Evolutionary conservation across 1,140 invertebrate species (phyloP).

Genomic region (Heliothis virescens): DNA sequence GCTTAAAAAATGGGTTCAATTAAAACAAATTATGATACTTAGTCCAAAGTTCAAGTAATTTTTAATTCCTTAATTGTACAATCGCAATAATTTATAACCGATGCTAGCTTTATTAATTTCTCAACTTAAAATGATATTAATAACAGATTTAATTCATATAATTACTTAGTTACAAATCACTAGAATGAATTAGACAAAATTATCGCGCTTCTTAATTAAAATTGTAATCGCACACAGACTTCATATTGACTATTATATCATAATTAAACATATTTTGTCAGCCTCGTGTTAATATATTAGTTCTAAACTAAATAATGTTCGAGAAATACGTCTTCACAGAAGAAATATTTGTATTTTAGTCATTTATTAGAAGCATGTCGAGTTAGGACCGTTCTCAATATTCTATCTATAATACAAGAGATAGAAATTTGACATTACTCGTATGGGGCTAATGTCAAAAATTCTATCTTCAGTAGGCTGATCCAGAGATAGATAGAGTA

Average conservation of each 20-base stretch:
- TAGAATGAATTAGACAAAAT: not conserved
- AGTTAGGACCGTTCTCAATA: not conserved
- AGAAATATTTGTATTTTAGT: slow-evolving; percentile 44
- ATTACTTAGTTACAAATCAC: not conserved
- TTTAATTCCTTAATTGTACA: not conserved
- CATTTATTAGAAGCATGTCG: slow-evolving; percentile 38
- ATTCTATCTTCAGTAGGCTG: no score
- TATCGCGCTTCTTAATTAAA: not conserved
- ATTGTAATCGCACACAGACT: slow-evolving; percentile 15
- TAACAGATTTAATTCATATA: not conserved
- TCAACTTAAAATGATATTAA: not conserved
- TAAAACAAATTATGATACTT: no score
- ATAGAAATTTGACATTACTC: no score
- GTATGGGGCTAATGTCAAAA: no score
- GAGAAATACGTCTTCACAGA: slow-evolving; percentile 44
- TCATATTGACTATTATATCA: slow-evolving; percentile 19
- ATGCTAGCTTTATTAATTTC: not conserved
- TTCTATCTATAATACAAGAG: no score
- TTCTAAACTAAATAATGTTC: slow-evolving; percentile 36
- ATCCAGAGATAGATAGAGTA: no score
- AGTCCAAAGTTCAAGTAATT: not conserved
- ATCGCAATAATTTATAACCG: not conserved
- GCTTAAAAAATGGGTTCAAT: no score
- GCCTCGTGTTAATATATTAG: slow-evolving; percentile 50
- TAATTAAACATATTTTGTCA: slow-evolving; percentile 11